phyloP scores from a whole-genome alignment of 2,113 vertebrate species.

The Macrotis lagotis region DNA sequence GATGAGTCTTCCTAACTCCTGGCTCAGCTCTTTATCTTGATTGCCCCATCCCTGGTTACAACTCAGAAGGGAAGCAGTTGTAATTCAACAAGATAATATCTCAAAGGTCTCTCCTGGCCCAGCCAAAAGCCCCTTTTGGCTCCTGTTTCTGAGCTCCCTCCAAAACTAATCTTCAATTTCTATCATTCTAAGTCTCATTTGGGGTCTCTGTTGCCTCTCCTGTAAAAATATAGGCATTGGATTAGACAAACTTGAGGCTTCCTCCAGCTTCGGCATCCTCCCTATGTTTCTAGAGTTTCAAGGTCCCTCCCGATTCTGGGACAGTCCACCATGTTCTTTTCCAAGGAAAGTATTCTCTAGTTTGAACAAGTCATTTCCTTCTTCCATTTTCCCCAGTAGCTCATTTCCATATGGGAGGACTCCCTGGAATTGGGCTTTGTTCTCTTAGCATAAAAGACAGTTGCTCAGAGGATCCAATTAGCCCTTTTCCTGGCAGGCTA shows the following conservation, averaged over 20 bases:
- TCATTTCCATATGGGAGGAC: neutral
- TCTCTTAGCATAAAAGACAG: fast-evolving
- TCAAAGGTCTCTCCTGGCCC: neutral
- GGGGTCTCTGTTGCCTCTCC: neutral
- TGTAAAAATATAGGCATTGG: neutral
- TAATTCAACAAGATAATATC: neutral
- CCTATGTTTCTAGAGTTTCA: neutral
- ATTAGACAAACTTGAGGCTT: neutral
- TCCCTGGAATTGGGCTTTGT: neutral
- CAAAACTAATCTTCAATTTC: no score
- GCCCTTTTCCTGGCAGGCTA: neutral
- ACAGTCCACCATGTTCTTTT: neutral
- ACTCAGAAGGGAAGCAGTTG: neutral
- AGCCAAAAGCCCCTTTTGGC: neutral
- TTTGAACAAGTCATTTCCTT: neutral
- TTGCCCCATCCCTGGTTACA: neutral
- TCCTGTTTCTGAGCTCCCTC: neutral
- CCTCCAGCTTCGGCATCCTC: neutral
- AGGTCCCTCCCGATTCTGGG: neutral
- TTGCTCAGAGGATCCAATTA: neutral
- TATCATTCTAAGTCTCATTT: no score
- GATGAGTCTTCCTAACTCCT: neutral
- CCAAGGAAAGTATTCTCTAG: neutral
- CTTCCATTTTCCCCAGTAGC: neutral
- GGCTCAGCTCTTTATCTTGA: neutral